These are phyloP conservation scores for Tachyglossus aculeatus DNA, from an alignment of 2,797 vertebrate species.

Conservation along the genomic window DNA sequence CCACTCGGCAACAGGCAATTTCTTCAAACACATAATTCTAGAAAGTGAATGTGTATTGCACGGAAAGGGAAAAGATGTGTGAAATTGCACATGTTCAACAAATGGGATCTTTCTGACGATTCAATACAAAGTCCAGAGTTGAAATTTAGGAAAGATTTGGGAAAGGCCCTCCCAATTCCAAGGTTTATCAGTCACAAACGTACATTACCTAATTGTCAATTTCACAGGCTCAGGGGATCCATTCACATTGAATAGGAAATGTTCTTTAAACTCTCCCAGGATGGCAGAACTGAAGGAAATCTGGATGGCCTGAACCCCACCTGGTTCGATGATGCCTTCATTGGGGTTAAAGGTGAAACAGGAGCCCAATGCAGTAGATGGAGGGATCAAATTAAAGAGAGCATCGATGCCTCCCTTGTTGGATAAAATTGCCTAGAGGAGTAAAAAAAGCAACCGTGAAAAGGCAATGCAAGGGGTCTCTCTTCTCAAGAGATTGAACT, in stretches of 20 bases:
- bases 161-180: conserved; percentile 2
- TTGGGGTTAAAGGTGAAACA: conserved; percentile 81
- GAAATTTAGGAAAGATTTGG: conserved; percentile 1
- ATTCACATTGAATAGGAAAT: conserved; percentile 76
- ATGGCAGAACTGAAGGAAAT: conserved; percentile 77
- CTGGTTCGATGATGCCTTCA: conserved; percentile 77
- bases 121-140: background rate
- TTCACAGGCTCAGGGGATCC: conserved; percentile 72
- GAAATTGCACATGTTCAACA: too few relatives aligned
- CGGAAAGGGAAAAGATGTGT: too few relatives aligned
- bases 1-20: too few relatives aligned
- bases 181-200: background rate
- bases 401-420: conserved; percentile 86
- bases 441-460: background rate
- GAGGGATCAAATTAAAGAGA: conserved; percentile 71
- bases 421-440: conserved; percentile 75
- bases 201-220: conserved; percentile 79
- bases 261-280: conserved; percentile 80
- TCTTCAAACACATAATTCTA: too few relatives aligned
- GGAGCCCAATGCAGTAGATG: conserved; percentile 68
- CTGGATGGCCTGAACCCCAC: conserved; percentile 70
- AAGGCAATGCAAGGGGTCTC: background rate
- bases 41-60: too few relatives aligned
- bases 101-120: background rate
- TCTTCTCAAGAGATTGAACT: background rate